Conservation (phyloP, 2,797 vertebrate species). For the Anomalospiza imberbis region DNA sequence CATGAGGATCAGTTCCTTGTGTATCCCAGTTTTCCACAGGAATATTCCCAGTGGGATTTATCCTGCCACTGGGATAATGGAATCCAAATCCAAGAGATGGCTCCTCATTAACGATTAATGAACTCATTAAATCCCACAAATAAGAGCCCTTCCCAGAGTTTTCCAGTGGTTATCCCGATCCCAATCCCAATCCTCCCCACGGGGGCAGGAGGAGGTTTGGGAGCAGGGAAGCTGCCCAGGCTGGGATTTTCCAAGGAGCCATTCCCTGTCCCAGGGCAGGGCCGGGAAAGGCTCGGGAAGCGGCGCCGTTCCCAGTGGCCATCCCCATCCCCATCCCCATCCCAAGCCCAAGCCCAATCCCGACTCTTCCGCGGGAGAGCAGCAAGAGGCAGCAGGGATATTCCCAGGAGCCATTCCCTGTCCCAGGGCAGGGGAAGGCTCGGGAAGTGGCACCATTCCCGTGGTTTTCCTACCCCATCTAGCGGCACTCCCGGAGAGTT, state of each 20-base stretch:
- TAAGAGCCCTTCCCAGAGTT: neutral
- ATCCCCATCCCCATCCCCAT: neutral
- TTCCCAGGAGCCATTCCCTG: neutral
- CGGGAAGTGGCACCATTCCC: neutral
- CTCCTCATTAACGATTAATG: neutral
- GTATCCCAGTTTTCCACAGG: neutral
- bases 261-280: neutral
- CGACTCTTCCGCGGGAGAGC: too few relatives aligned
- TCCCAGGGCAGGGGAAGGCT: neutral
- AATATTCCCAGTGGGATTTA: neutral
- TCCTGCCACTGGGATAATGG: neutral
- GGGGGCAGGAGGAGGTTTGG: neutral
- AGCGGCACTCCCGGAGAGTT: neutral
- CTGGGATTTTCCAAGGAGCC: neutral
- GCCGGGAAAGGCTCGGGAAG: neutral
- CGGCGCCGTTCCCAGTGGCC: accelerated
- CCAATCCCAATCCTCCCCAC: neutral
- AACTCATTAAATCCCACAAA: neutral
- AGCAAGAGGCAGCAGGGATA: too few relatives aligned
- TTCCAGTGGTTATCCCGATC: neutral
- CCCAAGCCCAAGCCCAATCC: too few relatives aligned
- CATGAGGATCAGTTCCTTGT: neutral
- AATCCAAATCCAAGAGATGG: neutral
- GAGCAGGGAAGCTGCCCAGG: neutral
- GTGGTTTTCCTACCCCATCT: neutral